phyloP scores from a whole-genome alignment of 2,888 invertebrate genomes.

The Alloscopus bannaensis region DNA sequence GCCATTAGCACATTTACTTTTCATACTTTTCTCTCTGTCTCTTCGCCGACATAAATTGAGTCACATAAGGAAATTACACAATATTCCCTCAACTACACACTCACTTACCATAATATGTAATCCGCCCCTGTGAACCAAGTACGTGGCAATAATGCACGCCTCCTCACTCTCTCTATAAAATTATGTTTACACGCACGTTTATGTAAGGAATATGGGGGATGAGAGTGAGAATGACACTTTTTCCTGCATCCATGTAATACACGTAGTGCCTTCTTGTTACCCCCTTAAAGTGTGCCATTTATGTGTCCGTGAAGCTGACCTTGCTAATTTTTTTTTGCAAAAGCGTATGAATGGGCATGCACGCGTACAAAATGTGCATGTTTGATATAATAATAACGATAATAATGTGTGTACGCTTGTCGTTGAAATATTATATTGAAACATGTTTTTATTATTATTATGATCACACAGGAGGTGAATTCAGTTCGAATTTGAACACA shows the following conservation, averaged over 20 bases:
- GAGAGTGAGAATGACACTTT: no score
- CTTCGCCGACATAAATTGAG: conserved; percentile 55
- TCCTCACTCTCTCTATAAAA: no score
- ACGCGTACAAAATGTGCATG: not conserved
- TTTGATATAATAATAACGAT: no score
- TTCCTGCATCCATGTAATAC: no score
- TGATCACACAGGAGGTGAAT: conserved; percentile 84
- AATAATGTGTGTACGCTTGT: not conserved
- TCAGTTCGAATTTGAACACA: conserved; percentile 85
- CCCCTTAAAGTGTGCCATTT: no score
- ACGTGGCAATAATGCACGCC: no score
- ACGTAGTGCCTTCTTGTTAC: no score
- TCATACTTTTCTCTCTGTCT: conserved; percentile 24
- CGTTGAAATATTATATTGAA: conserved; percentile 46
- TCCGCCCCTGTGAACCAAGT: no score
- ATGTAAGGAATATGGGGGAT: no score
- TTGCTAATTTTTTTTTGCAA: conserved; percentile 19
- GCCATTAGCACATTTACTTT: conserved; percentile 61
- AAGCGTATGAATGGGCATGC: not conserved
- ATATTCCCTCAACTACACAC: no score
- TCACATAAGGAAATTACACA: conserved; percentile 45
- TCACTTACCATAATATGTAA: no score
- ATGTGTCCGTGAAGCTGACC: conserved; percentile 11
- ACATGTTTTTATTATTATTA: conserved; percentile 70
- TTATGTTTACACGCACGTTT: no score